Evolutionary conservation across 2,888 invertebrate species (phyloP).

Genomic region (Sialis lutaria): DNA sequence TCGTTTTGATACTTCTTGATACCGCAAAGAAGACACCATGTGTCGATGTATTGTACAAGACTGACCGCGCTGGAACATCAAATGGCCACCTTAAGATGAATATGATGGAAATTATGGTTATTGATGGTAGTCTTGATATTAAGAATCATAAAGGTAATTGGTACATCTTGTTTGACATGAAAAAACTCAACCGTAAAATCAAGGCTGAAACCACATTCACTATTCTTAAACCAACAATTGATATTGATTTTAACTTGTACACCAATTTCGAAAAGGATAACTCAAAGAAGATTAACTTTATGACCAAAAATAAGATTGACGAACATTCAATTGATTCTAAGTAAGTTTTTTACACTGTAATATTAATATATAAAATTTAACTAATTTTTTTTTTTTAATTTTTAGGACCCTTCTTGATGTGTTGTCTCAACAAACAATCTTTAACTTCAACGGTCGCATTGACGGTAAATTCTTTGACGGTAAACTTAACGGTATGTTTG

Average conservation of each 20-base stretch:
- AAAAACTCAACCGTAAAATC: conserved; percentile 38
- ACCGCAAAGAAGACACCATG: background rate
- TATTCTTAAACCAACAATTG: conserved; percentile 38
- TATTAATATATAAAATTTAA: background rate
- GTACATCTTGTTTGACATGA: conserved; percentile 36
- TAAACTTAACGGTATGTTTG: conserved; percentile 25
- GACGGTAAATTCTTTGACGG: conserved; percentile 28
- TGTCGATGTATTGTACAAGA: conserved; percentile 36
- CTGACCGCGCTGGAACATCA: conserved; percentile 24
- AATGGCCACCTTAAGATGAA: conserved; percentile 35
- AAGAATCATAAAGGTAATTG: conserved; percentile 47
- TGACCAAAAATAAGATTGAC: conserved; percentile 38
- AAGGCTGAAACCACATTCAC: conserved; percentile 44
- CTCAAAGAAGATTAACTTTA: conserved; percentile 44
- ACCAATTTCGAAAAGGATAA: conserved; percentile 55
- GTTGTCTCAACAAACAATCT: conserved; percentile 26
- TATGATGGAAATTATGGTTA: conserved; percentile 25
- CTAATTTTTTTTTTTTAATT: conserved; percentile 5
- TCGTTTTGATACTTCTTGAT: background rate
- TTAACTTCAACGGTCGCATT: conserved; percentile 27
- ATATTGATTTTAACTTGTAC: conserved; percentile 40
- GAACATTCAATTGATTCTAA: conserved; percentile 40
- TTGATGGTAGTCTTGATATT: conserved; percentile 44
- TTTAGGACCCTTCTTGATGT: conserved; percentile 30
- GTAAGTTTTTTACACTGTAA: conserved; percentile 23